A percentile compares a stretch with the other conserved stretches of the same genome.
These are phyloP conservation scores for Cygnus atratus DNA, from an alignment of 2,113 vertebrate species.

Conservation along the genomic window DNA sequence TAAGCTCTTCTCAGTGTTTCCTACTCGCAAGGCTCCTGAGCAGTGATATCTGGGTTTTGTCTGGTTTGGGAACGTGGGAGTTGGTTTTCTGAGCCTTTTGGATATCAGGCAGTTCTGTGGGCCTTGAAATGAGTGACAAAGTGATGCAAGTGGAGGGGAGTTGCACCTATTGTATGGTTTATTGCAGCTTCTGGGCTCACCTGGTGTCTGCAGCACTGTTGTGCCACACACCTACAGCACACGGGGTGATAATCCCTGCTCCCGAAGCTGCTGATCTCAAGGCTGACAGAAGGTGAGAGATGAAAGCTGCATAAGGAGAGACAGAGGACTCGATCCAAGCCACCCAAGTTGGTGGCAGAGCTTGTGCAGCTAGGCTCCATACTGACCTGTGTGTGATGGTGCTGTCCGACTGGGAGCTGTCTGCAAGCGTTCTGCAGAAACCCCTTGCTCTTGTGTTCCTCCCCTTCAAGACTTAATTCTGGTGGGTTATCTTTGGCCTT, in stretches of 20 bases:
- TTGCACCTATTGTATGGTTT: rapidly evolving
- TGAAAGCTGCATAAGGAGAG: neutral
- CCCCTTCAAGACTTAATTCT: neutral
- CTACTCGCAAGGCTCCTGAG: neutral
- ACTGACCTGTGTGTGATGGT: neutral
- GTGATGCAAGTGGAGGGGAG: neutral
- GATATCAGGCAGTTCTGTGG: neutral
- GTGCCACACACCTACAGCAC: rapidly evolving
- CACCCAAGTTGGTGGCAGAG: neutral
- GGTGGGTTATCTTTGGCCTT: neutral
- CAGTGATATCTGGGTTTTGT: neutral
- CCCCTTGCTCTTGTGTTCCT: neutral
- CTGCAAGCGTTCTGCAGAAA: neutral
- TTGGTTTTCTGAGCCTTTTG: neutral
- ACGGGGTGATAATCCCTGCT: neutral
- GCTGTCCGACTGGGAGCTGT: neutral
- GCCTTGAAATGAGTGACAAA: neutral
- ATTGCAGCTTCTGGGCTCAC: too few relatives aligned
- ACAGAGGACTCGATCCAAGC: neutral
- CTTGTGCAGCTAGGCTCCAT: neutral
- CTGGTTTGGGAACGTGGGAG: neutral
- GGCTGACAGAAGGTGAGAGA: neutral
- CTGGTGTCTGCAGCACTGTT: neutral
- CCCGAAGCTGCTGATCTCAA: neutral
- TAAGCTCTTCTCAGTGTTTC: neutral